Percentiles rank a stretch among this genome's conserved stretches.
Evolutionary conservation across 2,888 invertebrate genomes (phyloP).

Genomic region (Zygothrica quintamaculata): DNA sequence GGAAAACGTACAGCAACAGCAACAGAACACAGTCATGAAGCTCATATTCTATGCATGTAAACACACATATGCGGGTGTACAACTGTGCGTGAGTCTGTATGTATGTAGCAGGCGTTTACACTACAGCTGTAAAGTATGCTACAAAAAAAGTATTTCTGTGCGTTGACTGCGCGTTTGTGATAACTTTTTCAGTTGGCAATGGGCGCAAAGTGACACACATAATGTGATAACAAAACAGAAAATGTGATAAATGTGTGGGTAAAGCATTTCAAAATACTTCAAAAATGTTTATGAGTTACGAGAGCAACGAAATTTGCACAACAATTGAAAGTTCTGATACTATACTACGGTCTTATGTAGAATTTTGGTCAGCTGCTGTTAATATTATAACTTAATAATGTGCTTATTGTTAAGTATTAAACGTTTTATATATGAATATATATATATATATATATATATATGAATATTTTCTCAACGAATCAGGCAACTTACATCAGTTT

Average conservation of each 20-base stretch:
- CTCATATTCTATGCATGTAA: constrained; percentile 18
- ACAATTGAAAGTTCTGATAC: too few relatives aligned
- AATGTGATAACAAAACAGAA: constrained; percentile 41
- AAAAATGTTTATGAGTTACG: not conserved
- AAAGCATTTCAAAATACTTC: constrained; percentile 18
- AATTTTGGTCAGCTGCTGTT: too few relatives aligned
- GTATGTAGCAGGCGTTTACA: too few relatives aligned
- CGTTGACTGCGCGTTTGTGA: constrained; percentile 61
- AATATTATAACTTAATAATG: too few relatives aligned
- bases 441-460: too few relatives aligned
- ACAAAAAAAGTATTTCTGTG: constrained; percentile 58
- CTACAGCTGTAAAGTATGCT: constrained; percentile 41
- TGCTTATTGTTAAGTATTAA: too few relatives aligned
- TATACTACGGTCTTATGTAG: too few relatives aligned
- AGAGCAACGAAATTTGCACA: too few relatives aligned
- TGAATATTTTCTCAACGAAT: too few relatives aligned
- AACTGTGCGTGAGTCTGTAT: not conserved
- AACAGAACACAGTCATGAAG: constrained; percentile 60
- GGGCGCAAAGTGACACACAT: constrained; percentile 50
- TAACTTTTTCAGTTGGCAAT: constrained; percentile 55
- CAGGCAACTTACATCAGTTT: too few relatives aligned
- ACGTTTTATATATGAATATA: too few relatives aligned
- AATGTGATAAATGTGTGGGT: not conserved
- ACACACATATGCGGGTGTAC: not conserved
- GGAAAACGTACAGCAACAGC: constrained; percentile 37